These are phyloP conservation scores for Apamea epomidion DNA, from an alignment of 2,888 invertebrate genomes.

Conservation along the genomic window DNA sequence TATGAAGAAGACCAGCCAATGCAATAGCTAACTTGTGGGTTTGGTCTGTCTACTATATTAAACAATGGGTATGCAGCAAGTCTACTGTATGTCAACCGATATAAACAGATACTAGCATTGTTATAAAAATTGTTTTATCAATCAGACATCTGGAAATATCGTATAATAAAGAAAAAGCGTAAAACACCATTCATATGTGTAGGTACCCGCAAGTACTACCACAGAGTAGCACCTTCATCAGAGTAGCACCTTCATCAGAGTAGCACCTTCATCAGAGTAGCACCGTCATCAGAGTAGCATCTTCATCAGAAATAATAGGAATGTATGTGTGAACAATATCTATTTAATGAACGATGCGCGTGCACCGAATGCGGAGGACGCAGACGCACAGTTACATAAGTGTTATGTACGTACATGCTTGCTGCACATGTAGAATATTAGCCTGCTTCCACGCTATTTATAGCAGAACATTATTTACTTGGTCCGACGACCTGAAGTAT, in stretches of 20 bases:
- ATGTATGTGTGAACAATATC: constrained; percentile 24
- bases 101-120: neutral
- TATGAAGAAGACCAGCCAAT: neutral
- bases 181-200: neutral
- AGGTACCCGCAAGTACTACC: neutral
- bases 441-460: constrained; percentile 40
- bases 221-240: constrained; percentile 3
- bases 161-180: neutral
- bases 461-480: constrained; percentile 13
- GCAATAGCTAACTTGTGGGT: neutral
- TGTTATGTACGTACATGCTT: constrained; percentile 53
- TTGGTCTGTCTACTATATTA: neutral
- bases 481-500: neutral
- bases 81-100: neutral
- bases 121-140: neutral
- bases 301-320: constrained; percentile 45
- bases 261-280: no score
- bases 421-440: constrained; percentile 46
- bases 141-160: neutral
- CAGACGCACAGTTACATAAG: constrained; percentile 48
- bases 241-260: constrained; percentile 2
- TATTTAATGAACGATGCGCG: constrained; percentile 42
- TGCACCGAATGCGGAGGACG: constrained; percentile 43
- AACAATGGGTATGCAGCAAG: neutral
- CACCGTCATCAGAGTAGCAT: constrained; percentile 1